Percentiles rank a stretch among this genome's conserved stretches.
Conservation (phyloP, 2,888 invertebrate species). For the Zele albiditarsus region DNA sequence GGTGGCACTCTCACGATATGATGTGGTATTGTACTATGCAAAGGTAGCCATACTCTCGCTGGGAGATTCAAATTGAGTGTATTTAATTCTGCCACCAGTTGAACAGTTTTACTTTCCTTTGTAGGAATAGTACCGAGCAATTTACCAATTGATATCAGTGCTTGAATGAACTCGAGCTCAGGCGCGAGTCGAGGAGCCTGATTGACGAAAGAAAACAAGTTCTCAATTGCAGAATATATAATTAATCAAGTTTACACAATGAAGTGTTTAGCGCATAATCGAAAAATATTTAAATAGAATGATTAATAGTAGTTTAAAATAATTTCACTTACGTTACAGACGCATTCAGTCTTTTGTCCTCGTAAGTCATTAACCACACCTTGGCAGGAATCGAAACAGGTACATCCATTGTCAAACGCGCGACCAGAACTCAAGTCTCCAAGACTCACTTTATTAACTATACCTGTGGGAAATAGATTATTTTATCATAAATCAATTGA, state of each 20-base stretch:
- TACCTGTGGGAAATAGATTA: constrained; percentile 57
- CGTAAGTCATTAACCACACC: constrained; percentile 85
- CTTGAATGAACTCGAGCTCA: constrained; percentile 89
- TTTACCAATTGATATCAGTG: constrained; percentile 90
- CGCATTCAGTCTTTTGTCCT: constrained; percentile 84
- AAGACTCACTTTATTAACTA: constrained; percentile 79
- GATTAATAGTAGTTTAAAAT: not conserved
- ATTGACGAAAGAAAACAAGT: constrained; percentile 48
- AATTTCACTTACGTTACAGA: constrained; percentile 78
- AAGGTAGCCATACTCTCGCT: constrained; percentile 97
- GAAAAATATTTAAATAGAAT: not conserved
- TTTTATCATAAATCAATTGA: constrained; percentile 13
- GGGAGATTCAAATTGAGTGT: constrained; percentile 97
- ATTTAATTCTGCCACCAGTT: constrained; percentile 93
- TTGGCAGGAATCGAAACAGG: constrained; percentile 90
- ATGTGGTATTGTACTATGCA: constrained; percentile 89
- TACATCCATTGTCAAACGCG: constrained; percentile 97
- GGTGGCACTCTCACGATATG: constrained; percentile 97
- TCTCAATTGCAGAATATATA: not conserved
- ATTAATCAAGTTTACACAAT: constrained; percentile 1
- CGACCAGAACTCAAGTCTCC: constrained; percentile 95
- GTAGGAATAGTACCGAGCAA: constrained; percentile 86
- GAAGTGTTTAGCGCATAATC: not conserved
- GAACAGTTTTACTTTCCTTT: constrained; percentile 93
- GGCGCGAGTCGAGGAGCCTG: constrained; percentile 88